Evolutionary conservation across 1,140 invertebrate species (phyloP), one percentile per base, ranked within the genome.

Genomic region (Scaptomyza hsui): DNA sequence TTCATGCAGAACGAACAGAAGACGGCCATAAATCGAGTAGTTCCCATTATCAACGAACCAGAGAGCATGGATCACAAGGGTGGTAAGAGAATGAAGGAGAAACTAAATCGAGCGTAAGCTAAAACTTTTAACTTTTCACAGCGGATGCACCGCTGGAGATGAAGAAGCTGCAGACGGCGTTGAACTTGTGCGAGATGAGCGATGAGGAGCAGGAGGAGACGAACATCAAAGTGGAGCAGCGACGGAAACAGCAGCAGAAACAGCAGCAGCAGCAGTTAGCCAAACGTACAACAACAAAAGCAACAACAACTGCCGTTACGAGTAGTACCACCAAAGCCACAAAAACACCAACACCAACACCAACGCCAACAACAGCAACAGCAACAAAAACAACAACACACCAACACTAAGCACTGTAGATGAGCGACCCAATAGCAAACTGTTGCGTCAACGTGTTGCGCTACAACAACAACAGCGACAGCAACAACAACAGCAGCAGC

Each of bases 1-100:
- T 91, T 91, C 72, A 89, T 91, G 88, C 90, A 91, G 59, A 91
- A 90, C 61, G 91, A 91, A 42, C 89, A 91, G 65, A 91, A 89
- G 49, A 74, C 80, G 19, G 67, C 72, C 42, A 76, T 68, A 7
- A 91, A 86, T 74, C 90, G 90, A 0, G 82, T 91, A 19, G 89
- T 91, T 63, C 90, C 90, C 56, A 91, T 89, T 29, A 91, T 91
- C 21, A 91, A 90, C 45, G 90, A 91, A 52, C 89, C 89, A 15
- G 82, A 86, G 29, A 89, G 53, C 47, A 72, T 63, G 64, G 57
- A 76, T 62, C 56, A 63, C 39, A 59, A 75, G 62, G 56, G 62
- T 45, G 82, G 77, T 78, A 47, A 49, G 29, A 15, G 19, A 21
- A 45, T 19, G 15, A 9, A 15, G 10, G 9, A 1, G 7, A 6